Evolutionary conservation across 2,888 invertebrate species (phyloP).

Genomic region (Galeruca laticollis): DNA sequence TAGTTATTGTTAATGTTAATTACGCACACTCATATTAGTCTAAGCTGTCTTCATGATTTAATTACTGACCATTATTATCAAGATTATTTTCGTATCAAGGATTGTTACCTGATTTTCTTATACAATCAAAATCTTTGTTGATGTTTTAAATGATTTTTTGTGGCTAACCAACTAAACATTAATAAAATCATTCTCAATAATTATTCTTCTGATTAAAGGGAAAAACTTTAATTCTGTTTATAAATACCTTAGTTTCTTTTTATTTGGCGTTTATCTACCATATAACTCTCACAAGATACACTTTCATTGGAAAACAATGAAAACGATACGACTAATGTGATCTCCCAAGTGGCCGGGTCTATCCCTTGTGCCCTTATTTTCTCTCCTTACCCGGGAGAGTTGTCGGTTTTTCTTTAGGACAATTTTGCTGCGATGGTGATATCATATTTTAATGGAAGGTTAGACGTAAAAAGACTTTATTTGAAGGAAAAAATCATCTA

Average conservation of each 20-base stretch:
- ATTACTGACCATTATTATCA: too few relatives aligned
- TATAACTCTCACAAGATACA: conserved; percentile 12
- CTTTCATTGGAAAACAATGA: conserved; percentile 33
- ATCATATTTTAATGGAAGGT: conserved; percentile 34
- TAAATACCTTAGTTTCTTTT: neutral
- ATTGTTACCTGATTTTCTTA: too few relatives aligned
- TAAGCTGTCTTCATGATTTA: too few relatives aligned
- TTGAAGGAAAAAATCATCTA: conserved; percentile 9
- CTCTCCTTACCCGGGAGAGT: conserved; percentile 19
- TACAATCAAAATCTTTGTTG: too few relatives aligned
- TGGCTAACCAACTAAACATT: too few relatives aligned
- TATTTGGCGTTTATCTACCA: neutral
- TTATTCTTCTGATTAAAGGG: too few relatives aligned
- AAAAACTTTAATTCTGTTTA: neutral
- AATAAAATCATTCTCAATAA: too few relatives aligned
- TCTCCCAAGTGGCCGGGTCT: conserved; percentile 38
- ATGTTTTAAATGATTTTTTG: too few relatives aligned
- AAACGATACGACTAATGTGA: conserved; percentile 38
- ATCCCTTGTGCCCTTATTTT: conserved; percentile 35
- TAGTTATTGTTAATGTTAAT: too few relatives aligned
- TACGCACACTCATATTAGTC: too few relatives aligned
- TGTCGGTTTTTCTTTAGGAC: conserved; percentile 31
- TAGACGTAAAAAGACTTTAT: conserved; percentile 16
- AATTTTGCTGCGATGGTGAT: conserved; percentile 21
- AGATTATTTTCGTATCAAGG: too few relatives aligned